Conservation (phyloP, 2,113 vertebrate species). For the Romanogobio albipinnatus region DNA sequence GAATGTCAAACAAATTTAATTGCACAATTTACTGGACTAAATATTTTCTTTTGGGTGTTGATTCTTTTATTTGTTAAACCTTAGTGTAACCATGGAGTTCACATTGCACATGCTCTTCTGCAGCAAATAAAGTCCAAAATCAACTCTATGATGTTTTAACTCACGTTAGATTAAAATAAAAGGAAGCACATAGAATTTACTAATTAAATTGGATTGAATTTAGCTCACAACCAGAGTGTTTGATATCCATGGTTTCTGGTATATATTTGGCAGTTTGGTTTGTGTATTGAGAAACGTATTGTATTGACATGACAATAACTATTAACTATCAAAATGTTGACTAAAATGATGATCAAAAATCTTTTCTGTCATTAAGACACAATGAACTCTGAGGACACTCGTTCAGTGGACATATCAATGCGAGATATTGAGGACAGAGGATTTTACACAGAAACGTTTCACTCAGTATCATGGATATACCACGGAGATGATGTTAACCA, state of each 20-base stretch:
- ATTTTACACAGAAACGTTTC: slow-evolving; percentile 91
- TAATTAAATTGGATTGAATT: no score
- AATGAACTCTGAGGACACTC: slow-evolving; percentile 83
- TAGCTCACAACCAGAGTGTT: no score
- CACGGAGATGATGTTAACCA: slow-evolving; percentile 80
- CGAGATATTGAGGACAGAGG: slow-evolving; percentile 80
- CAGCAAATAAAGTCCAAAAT: no score
- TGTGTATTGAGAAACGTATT: neutral
- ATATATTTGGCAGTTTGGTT: neutral
- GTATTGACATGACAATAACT: neutral
- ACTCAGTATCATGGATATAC: slow-evolving; percentile 89
- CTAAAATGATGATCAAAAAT: neutral
- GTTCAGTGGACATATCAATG: slow-evolving; percentile 77
- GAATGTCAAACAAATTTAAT: neutral
- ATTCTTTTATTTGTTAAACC: no score
- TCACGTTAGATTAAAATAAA: no score
- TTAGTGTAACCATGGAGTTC: no score
- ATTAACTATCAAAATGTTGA: neutral
- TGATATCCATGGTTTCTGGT: neutral
- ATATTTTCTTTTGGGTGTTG: no score
- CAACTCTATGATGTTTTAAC: no score
- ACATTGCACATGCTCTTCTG: no score
- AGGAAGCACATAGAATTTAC: no score
- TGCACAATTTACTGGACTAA: no score
- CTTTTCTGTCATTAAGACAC: slow-evolving; percentile 24